Evolutionary conservation across 2,113 vertebrate genomes (phyloP).

Genomic region (Zeus faber): DNA sequence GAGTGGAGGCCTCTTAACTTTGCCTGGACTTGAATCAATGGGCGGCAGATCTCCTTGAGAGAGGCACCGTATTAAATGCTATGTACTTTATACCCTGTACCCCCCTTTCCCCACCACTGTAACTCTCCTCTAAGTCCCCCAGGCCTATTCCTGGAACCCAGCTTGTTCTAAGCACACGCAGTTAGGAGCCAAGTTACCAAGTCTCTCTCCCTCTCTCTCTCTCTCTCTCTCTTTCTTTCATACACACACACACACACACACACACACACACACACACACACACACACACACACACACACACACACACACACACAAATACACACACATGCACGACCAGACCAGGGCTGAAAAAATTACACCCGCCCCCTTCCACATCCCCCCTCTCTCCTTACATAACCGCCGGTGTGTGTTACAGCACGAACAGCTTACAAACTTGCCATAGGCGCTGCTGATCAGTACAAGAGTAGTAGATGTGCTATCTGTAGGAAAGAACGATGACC

Average conservation of each 20-base stretch:
- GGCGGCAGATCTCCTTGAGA: conserved; percentile 11
- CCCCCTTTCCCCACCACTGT: conserved; percentile 15
- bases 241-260: conserved; percentile 7
- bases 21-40: background rate
- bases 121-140: conserved; percentile 20
- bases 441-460: conserved; percentile 13
- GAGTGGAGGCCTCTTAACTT: background rate
- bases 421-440: conserved; percentile 22
- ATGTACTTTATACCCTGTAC: background rate
- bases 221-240: conserved; percentile 8
- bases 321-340: too few species aligned
- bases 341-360: too few species aligned
- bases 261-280: background rate
- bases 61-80: conserved; percentile 21
- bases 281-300: background rate
- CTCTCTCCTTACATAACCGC: conserved; percentile 31
- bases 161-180: conserved; percentile 36
- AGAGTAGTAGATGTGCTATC: too few species aligned
- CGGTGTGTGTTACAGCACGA: conserved; percentile 28
- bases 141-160: conserved; percentile 41
- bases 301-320: conserved; percentile 9
- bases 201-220: background rate
- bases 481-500: too few species aligned
- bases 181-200: conserved; percentile 19
- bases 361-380: too few species aligned